Base-by-base conservation (phyloP, 1,140 invertebrate species). In the Phenacoccus solenopsis region DNA sequence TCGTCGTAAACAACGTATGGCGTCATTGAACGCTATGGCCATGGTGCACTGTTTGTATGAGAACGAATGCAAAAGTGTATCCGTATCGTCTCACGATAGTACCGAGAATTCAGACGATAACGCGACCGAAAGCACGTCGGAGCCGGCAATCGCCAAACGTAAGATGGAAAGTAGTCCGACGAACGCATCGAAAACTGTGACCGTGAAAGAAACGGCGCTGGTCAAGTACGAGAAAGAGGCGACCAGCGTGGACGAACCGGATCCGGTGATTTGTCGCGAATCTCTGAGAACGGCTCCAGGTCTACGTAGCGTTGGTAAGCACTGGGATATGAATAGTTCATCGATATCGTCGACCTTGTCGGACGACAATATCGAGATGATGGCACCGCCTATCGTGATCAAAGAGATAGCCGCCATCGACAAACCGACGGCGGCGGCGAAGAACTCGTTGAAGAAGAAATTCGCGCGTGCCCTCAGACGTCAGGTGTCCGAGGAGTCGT, bases 31-130 rank as follows among this genome's bases (percentile, higher is more conserved):
- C 78, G 92, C 92, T 0, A 78, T 90, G 74, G 91, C 91, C n/a
- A 94, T 94, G 82, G 91, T 94, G 28, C 91, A 94, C 77, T 93
- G 91, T 76, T 81, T 94, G 13, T 94, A 93, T 74, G 92, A 94
- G 78, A 93, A 94, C 77, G 91, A 94, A 78, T 88, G 87, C 49
- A 73, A 74, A 71, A 71, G 71, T 49, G 74, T 72, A 27, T 67
- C 70, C 35, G 70, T 71, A n/a, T 70, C 69, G 4, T 56, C 69
- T 59, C 56, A 25, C 20, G 59, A 59, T 16, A 70, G 59, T 16
- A 25, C 30, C n/a, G 69, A 49, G 13, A 56, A 69, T 30, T 69
- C 28, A 3, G 69, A 49, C 1, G 70, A 73, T 13, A 49, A 35
- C 12, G 32, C 67, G 72, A 61, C 69, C 12, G 72, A 56, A 0